Conservation (phyloP, 2,113 vertebrate genomes). For the Ovibos moschatus region DNA sequence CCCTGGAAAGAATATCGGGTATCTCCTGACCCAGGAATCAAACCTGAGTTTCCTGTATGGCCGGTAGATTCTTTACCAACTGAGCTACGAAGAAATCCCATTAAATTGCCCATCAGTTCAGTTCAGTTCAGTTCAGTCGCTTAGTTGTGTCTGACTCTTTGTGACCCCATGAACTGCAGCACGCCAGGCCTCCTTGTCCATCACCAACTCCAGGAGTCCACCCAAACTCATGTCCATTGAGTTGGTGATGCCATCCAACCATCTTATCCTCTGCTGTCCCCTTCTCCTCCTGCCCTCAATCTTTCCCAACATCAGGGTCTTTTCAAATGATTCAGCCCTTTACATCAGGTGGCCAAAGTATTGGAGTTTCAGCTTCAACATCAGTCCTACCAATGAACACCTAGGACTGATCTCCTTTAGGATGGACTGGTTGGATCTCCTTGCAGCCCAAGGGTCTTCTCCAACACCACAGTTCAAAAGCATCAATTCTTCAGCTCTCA, state of each 20-base stretch:
- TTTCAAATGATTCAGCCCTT: not conserved
- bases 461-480: not conserved
- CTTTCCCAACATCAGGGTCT: not conserved
- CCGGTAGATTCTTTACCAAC: not conserved
- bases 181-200: not conserved
- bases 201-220: not conserved
- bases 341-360: not conserved
- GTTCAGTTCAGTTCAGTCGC: not conserved
- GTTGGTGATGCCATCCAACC: not conserved
- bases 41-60: not conserved
- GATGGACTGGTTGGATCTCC: not conserved
- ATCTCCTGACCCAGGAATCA: not conserved
- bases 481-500: fast-evolving
- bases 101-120: not conserved
- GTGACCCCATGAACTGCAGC: fast-evolving
- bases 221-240: not conserved
- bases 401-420: not conserved
- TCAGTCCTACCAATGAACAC: not conserved
- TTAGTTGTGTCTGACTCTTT: not conserved
- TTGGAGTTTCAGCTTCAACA: not conserved
- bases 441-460: not conserved
- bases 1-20: not conserved
- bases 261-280: not conserved
- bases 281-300: not conserved
- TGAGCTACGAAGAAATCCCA: not conserved